Conservation (phyloP, 2,888 invertebrate species). For the Platerodrilus igneus region DNA sequence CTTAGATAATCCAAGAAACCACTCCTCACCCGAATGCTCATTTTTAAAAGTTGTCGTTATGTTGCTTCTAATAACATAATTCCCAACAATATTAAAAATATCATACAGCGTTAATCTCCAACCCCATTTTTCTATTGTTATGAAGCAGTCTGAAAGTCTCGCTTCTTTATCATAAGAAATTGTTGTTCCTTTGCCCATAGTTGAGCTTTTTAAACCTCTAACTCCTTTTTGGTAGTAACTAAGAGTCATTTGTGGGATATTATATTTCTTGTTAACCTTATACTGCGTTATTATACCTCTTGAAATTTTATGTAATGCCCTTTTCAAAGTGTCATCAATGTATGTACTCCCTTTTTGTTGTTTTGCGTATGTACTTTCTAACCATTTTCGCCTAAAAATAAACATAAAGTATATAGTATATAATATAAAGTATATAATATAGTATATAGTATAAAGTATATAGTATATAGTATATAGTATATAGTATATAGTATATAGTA, state of each 20-base stretch:
- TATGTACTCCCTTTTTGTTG: neutral
- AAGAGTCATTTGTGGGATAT: constrained; percentile 14
- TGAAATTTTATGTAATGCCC: constrained; percentile 9
- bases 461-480: too few species aligned
- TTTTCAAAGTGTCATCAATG: constrained; percentile 5
- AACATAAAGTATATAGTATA: too few species aligned
- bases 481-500: too few species aligned
- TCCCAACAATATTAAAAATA: constrained; percentile 25
- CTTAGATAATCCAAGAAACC: too few species aligned
- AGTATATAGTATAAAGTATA: too few species aligned
- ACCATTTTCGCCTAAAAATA: constrained; percentile 9
- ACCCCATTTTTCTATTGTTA: constrained; percentile 15
- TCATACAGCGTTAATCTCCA: too few species aligned
- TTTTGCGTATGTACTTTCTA: constrained; percentile 1
- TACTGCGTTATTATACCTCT: constrained; percentile 11
- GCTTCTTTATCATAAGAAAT: constrained; percentile 1
- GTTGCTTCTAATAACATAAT: too few species aligned
- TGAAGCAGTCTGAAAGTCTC: constrained; percentile 3
- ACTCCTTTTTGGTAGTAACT: constrained; percentile 15
- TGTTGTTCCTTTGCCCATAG: constrained; percentile 7
- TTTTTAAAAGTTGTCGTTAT: too few species aligned
- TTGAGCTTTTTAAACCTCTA: constrained; percentile 11
- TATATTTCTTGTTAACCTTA: constrained; percentile 13
- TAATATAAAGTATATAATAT: too few species aligned
- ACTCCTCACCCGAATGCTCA: too few species aligned